phyloP scores from a whole-genome alignment of 2,797 vertebrate genomes.

The Leptodactylus fallax region DNA sequence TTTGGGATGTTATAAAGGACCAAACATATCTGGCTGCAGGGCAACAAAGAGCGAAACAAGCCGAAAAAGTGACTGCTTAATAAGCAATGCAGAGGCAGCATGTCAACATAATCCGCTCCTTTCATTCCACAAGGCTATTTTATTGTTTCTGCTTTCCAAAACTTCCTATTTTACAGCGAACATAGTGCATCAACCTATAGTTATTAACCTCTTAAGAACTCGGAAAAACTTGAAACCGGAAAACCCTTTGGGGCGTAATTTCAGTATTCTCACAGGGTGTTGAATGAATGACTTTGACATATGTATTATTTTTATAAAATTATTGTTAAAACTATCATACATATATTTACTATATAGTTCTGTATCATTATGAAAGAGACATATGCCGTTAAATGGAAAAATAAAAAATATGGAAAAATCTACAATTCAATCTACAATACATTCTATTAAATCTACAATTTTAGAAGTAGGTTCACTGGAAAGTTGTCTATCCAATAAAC shows the following conservation, averaged over 20 bases:
- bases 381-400: too few relatives aligned
- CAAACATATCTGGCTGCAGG: slow-evolving; percentile 56
- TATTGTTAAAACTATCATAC: too few relatives aligned
- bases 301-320: neutral
- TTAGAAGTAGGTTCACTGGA: too few relatives aligned
- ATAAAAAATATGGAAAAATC: too few relatives aligned
- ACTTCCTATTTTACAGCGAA: slow-evolving; percentile 10
- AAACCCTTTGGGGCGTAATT: neutral
- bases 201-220: neutral
- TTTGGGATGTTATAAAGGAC: slow-evolving; percentile 53
- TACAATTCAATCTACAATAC: too few relatives aligned
- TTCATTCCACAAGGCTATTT: slow-evolving; percentile 32
- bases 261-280: neutral
- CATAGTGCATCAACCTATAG: neutral
- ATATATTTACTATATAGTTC: too few relatives aligned
- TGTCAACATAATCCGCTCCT: slow-evolving; percentile 19
- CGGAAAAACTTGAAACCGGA: too few relatives aligned
- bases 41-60: slow-evolving; percentile 45
- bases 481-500: too few relatives aligned
- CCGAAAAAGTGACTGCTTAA: slow-evolving; percentile 40
- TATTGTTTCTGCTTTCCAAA: slow-evolving; percentile 18
- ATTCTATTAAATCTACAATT: too few relatives aligned
- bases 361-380: too few relatives aligned
- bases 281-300: neutral
- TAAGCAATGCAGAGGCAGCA: slow-evolving; percentile 34